These are phyloP conservation scores for Takifugu bimaculatus DNA, from an alignment of 2,113 vertebrate genomes.

Conservation along the genomic window DNA sequence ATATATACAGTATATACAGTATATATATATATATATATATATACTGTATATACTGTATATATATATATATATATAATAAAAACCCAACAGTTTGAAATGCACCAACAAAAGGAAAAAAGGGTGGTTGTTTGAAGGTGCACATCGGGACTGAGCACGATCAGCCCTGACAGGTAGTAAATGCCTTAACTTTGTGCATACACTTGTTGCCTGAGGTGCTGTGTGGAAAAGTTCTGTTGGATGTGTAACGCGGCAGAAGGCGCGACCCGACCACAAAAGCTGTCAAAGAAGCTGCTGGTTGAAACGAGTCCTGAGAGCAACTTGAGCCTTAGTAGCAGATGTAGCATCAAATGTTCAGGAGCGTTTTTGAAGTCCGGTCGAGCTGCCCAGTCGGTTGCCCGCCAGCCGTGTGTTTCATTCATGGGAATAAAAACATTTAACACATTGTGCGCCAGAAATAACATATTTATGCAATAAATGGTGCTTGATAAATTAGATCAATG, in stretches of 20 bases:
- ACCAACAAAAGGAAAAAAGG: not conserved
- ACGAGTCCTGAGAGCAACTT: constrained; percentile 3
- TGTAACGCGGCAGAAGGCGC: not conserved
- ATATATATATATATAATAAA: too few species aligned
- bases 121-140: not conserved
- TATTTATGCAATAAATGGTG: too few species aligned
- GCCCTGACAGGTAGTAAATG: constrained; percentile 10
- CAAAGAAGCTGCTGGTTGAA: not conserved
- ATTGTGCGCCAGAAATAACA: too few species aligned
- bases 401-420: constrained; percentile 32
- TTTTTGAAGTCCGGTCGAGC: constrained; percentile 3
- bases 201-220: not conserved
- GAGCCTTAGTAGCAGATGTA: constrained; percentile 1
- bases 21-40: too few species aligned
- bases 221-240: too few species aligned
- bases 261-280: constrained; percentile 2
- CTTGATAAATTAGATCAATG: too few species aligned
- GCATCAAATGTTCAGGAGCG: constrained; percentile 14
- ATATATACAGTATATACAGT: too few species aligned
- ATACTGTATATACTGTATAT: too few species aligned
- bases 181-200: not conserved
- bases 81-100: not conserved
- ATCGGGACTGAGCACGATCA: not conserved
- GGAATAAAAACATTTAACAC: not conserved
- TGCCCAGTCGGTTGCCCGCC: constrained; percentile 2